Evolutionary conservation across 2,797 vertebrate genomes (phyloP).

Genomic region (Odontamblyopus rebecca): DNA sequence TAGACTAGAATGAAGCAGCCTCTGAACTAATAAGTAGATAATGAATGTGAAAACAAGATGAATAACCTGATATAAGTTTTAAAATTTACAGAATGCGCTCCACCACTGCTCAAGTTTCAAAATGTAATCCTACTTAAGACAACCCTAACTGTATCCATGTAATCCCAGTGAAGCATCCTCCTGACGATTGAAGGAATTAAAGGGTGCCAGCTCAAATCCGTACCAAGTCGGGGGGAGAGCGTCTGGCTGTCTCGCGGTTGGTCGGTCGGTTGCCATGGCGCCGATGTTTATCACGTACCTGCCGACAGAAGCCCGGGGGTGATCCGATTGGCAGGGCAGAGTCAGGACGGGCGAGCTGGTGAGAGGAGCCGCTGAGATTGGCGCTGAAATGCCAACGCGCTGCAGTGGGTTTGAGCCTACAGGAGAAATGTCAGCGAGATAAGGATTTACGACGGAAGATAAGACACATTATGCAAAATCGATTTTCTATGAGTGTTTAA

Average conservation of each 20-base stretch:
- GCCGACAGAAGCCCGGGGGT: slow-evolving; percentile 73
- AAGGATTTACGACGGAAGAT: neutral
- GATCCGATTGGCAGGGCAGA: slow-evolving; percentile 71
- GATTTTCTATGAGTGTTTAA: too few species aligned
- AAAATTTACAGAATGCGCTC: too few species aligned
- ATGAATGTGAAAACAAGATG: too few species aligned
- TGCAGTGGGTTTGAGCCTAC: slow-evolving; percentile 55
- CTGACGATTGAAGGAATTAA: slow-evolving; percentile 58
- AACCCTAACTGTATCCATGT: slow-evolving; percentile 42
- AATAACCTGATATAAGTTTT: too few species aligned
- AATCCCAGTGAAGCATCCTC: slow-evolving; percentile 53
- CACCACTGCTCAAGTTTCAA: slow-evolving; percentile 19
- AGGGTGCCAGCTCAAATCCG: slow-evolving; percentile 65
- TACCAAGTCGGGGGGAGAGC: slow-evolving; percentile 45
- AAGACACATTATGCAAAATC: too few species aligned
- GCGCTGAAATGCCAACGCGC: slow-evolving; percentile 73
- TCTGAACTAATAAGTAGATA: too few species aligned
- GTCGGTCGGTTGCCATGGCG: slow-evolving; percentile 77
- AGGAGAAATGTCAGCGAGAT: slow-evolving; percentile 67
- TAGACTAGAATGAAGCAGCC: too few species aligned
- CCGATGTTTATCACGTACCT: slow-evolving; percentile 76
- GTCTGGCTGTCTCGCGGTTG: slow-evolving; percentile 46
- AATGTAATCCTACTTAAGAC: slow-evolving; percentile 31
- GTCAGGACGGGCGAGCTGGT: slow-evolving; percentile 46
- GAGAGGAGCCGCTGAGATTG: slow-evolving; percentile 72